Evolutionary conservation across 2,888 invertebrate species (phyloP), one percentile per base, ranked within the genome.

Genomic region (Drosophila falleni): DNA sequence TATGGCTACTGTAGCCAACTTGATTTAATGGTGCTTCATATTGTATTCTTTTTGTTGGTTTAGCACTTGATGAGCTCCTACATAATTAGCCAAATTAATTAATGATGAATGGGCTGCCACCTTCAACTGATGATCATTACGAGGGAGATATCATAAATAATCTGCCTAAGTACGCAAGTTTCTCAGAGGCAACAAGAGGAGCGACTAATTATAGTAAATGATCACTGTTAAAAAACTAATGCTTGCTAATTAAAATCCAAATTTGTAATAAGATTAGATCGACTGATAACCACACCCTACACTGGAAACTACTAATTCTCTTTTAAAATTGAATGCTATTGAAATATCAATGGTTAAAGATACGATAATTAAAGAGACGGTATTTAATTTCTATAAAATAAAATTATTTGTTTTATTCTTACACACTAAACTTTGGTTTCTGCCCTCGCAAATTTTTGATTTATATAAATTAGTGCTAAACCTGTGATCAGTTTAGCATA

Each of bases 41-140:
- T 72, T 59, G 58, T 65, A 46, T 51, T 65, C 44, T 29, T 64
- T 41, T 31, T 42, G 31, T 50, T 46, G 5, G 6, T 33, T 2
- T 9, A 33, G 23, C 50, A 23, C 26, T 50, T 33, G 37, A 10
- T 11, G 41, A 51, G 55, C 58, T 33, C 33, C 56, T 37, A 39
- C 53, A 61, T 61, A 74, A 55, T 74, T 74, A 65, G 59, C 39
- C 26, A 47, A 23, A 49, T 62, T 49, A 59, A 59, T 62, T 41
- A 62, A 47, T 68, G 68, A 72, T 64, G 37, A 73, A 78, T 56
- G 41, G 23, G 5, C 51, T 35, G 35, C 33, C 47, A 47, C 16
- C n/a, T 44, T 26, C 26, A 13, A 41, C 19, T 5, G 19, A 19
- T 29, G 15, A n/a, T 29, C 16, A 33, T 26, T 15, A 0, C 44